phyloP scores from a whole-genome alignment of 2,888 invertebrate species.

The Lepidonotus clava region DNA sequence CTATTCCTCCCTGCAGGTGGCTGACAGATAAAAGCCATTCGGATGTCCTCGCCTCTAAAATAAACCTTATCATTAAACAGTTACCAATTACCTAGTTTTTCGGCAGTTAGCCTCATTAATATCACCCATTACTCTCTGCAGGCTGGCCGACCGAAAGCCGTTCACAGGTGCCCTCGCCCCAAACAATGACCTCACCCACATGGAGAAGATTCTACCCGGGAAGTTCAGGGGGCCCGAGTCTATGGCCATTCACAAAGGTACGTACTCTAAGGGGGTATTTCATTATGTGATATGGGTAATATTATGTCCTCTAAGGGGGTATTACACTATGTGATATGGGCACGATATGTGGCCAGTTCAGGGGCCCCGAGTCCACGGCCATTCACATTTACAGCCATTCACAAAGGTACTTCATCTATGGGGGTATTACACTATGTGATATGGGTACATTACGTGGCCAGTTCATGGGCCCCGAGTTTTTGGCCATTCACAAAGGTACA shows the following conservation, averaged over 20 bases:
- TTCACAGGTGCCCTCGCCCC: conserved; percentile 9
- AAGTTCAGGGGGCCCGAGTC: conserved; percentile 91
- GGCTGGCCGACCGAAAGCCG: background rate
- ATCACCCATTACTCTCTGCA: background rate
- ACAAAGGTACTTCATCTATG: background rate
- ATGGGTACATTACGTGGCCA: conserved; percentile 82
- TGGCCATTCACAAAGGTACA: too few species aligned
- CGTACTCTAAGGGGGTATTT: background rate
- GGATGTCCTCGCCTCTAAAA: background rate
- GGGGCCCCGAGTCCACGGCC: too few species aligned
- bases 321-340: background rate
- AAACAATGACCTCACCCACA: background rate
- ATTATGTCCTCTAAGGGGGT: background rate
- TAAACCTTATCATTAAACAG: background rate
- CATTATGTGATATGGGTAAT: background rate
- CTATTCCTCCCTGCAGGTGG: background rate
- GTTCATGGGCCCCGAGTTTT: conserved; percentile 90
- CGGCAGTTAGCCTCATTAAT: background rate
- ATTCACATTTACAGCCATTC: too few species aligned
- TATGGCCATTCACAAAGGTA: conserved; percentile 84
- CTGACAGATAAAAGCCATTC: background rate
- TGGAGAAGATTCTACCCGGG: conserved; percentile 84
- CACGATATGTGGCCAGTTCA: too few species aligned
- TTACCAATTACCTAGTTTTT: background rate
- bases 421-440: background rate